These are phyloP conservation scores for Stenichneumon culpator DNA, from an alignment of 2,888 invertebrate species.

Conservation along the genomic window DNA sequence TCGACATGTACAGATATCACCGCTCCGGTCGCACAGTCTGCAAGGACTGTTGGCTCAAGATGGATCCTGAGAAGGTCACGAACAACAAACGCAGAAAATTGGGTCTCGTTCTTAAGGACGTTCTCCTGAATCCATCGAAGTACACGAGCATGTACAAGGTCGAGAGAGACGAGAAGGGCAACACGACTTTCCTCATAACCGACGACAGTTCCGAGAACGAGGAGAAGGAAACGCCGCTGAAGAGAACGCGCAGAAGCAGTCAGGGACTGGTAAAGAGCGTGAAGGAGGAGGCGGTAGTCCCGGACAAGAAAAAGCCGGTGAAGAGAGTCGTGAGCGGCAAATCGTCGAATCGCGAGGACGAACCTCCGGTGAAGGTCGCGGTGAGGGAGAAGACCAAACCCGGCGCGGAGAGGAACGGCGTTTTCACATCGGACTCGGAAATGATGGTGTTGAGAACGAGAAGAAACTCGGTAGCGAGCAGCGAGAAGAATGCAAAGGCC, in stretches of 20 bases:
- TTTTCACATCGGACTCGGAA: conserved; percentile 30
- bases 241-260: neutral
- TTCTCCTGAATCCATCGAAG: conserved; percentile 69
- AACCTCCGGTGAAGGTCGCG: conserved; percentile 21
- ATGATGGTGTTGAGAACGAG: conserved; percentile 8
- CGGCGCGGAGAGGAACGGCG: conserved; percentile 17
- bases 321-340: conserved; percentile 22
- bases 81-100: conserved; percentile 63
- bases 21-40: conserved; percentile 78
- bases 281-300: neutral
- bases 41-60: conserved; percentile 78
- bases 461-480: neutral
- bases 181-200: conserved; percentile 71
- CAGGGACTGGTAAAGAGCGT: neutral
- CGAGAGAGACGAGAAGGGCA: conserved; percentile 74
- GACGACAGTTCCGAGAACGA: conserved; percentile 71
- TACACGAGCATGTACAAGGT: conserved; percentile 69
- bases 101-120: conserved; percentile 76
- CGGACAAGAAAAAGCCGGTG: conserved; percentile 10
- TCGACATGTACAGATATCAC: conserved; percentile 78
- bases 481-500: conserved; percentile 12
- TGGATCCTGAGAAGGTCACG: conserved; percentile 69
- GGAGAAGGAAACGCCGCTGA: conserved; percentile 49
- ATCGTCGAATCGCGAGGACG: conserved; percentile 17
- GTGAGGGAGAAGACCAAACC: neutral